phyloP scores from a whole-genome alignment of 2,113 vertebrate species.

The Emydura subglobosa region DNA sequence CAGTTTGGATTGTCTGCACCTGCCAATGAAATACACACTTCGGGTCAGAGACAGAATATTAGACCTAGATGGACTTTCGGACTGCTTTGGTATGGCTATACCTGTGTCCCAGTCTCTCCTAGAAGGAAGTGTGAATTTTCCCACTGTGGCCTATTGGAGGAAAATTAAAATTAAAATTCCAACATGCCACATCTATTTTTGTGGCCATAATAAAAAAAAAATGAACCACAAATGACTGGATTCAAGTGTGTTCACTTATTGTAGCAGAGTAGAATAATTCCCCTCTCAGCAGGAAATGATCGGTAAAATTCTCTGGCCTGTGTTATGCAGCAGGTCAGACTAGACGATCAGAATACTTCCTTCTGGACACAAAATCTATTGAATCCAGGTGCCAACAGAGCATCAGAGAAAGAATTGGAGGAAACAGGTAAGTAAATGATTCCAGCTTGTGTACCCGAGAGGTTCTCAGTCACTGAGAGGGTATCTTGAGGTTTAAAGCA shows the following conservation, averaged over 20 bases:
- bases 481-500: not conserved
- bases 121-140: not conserved
- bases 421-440: not conserved
- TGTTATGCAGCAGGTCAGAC: not conserved
- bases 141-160: not conserved
- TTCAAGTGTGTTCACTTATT: not conserved
- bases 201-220: not conserved
- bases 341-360: not conserved
- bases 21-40: rapidly evolving
- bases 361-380: not conserved
- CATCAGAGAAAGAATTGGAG: not conserved
- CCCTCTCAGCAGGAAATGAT: not conserved
- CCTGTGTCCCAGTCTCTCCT: not conserved
- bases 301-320: not conserved
- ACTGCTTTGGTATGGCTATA: not conserved
- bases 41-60: not conserved
- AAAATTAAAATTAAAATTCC: not conserved
- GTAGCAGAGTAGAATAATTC: not conserved
- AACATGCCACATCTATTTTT: not conserved
- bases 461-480: not conserved
- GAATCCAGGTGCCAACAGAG: not conserved
- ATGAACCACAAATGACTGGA: not conserved
- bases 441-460: not conserved
- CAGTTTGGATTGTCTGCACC: not conserved
- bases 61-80: not conserved